Evolutionary conservation across 2,113 vertebrate genomes (phyloP).

Genomic region (Phrynosoma platyrhinos): DNA sequence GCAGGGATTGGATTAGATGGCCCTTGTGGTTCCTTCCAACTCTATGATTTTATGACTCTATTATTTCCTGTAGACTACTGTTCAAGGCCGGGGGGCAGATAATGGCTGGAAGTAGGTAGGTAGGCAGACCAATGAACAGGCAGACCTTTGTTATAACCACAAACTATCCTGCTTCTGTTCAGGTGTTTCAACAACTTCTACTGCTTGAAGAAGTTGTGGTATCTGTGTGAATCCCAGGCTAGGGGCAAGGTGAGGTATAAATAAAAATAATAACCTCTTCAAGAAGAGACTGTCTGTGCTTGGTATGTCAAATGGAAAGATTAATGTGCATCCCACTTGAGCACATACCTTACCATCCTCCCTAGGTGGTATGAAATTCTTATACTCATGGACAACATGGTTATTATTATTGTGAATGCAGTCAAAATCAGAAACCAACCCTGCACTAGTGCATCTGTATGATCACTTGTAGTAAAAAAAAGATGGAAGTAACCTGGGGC

Average conservation of each 20-base stretch:
- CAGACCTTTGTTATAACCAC: too few species aligned
- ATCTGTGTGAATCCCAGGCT: not conserved
- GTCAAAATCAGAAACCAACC: not conserved
- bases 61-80: too few species aligned
- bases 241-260: too few species aligned
- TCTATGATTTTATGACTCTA: too few species aligned
- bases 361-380: not conserved
- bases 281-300: not conserved
- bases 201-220: not conserved
- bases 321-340: not conserved
- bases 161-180: too few species aligned
- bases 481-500: not conserved
- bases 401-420: not conserved
- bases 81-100: too few species aligned
- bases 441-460: not conserved
- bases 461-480: not conserved
- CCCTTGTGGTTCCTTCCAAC: too few species aligned
- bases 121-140: not conserved
- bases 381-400: not conserved
- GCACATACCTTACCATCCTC: not conserved
- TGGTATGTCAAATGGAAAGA: not conserved
- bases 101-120: not conserved
- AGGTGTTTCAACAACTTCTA: not conserved
- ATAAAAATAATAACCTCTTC: too few species aligned
- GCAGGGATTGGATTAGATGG: too few species aligned